Conservation (phyloP, 2,797 vertebrate species). For the Pachyuromys duprasi region DNA sequence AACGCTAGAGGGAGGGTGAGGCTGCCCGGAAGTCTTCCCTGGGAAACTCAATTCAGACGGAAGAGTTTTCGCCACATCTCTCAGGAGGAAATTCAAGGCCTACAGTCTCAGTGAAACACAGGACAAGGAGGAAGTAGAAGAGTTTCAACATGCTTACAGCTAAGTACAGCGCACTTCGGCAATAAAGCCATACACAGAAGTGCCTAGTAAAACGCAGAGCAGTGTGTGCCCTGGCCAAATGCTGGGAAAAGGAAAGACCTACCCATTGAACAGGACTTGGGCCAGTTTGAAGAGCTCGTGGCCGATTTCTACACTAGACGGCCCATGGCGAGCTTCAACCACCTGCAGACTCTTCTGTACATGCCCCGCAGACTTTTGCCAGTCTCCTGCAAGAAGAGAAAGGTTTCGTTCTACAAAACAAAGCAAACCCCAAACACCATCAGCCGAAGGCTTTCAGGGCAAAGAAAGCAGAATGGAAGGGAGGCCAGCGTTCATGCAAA, state of each 20-base stretch:
- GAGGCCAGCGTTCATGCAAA: neutral
- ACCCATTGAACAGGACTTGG: constrained; percentile 98
- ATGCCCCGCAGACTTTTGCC: constrained; percentile 92
- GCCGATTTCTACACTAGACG: constrained; percentile 93
- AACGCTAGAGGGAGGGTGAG: neutral
- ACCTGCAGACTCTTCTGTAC: constrained; percentile 89
- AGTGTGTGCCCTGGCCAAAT: neutral
- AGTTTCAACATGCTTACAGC: neutral
- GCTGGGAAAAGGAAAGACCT: constrained; percentile 62
- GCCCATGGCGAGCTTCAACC: constrained; percentile 90
- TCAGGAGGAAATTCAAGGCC: constrained; percentile 36
- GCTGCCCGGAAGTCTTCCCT: neutral
- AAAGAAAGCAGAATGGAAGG: neutral
- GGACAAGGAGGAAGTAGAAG: constrained; percentile 54
- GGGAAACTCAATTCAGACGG: constrained; percentile 37
- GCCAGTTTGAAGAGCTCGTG: constrained; percentile 96
- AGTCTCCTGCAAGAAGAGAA: constrained; percentile 89
- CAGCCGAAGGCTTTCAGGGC: neutral
- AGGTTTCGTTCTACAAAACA: neutral
- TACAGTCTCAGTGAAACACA: constrained; percentile 55
- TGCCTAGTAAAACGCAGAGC: neutral
- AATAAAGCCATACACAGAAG: neutral
- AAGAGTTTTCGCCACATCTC: neutral
- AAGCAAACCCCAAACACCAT: neutral
- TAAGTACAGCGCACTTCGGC: neutral